Evolutionary conservation across 2,113 vertebrate genomes (phyloP).

Genomic region (Aspidoscelis tigris): DNA sequence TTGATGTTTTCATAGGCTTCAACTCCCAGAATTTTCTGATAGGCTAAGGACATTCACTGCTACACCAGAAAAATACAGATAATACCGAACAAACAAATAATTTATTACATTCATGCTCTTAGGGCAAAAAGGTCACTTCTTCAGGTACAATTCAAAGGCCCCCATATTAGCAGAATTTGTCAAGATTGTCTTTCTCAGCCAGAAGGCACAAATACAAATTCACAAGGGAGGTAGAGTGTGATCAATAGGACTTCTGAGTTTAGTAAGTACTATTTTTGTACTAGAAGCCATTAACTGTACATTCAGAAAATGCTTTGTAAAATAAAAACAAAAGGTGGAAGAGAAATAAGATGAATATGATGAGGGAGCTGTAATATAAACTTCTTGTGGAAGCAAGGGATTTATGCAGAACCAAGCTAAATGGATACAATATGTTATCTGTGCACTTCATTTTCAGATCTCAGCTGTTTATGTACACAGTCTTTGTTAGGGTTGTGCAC

Average conservation of each 20-base stretch:
- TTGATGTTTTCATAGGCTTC: conserved; percentile 27
- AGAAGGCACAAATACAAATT: background rate
- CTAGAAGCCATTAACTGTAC: background rate
- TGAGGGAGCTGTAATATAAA: background rate
- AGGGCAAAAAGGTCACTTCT: conserved; percentile 40
- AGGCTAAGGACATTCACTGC: conserved; percentile 15
- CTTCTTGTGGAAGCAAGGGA: background rate
- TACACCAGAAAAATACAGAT: conserved; percentile 13
- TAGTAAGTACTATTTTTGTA: conserved; percentile 17
- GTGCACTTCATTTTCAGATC: no score
- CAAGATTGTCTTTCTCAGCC: conserved; percentile 11
- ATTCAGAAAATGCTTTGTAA: conserved; percentile 27
- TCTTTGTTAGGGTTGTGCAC: no score
- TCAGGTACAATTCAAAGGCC: conserved; percentile 18
- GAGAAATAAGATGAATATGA: background rate
- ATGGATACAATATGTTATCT: background rate
- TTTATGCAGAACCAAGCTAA: background rate
- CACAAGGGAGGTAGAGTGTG: background rate
- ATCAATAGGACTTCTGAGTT: background rate
- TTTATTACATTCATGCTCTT: conserved; percentile 28
- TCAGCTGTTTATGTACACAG: no score
- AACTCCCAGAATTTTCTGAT: background rate
- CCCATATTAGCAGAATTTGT: background rate
- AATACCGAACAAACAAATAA: conserved; percentile 9
- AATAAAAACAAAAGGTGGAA: background rate